Conservation (phyloP, 2,797 vertebrate species). For the Tenualosa ilisha region DNA sequence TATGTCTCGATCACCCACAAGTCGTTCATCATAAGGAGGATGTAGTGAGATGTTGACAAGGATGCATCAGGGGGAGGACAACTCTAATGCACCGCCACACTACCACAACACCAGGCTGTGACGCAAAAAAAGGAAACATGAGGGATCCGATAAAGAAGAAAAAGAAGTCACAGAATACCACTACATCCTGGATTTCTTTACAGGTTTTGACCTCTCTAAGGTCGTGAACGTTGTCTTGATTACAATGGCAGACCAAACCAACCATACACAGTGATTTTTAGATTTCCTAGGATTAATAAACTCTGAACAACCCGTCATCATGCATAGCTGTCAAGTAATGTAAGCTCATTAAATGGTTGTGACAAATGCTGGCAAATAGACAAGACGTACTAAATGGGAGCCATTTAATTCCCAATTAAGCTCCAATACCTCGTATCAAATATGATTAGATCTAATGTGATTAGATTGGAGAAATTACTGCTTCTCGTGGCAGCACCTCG, state of each 20-base stretch:
- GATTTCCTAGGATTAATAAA: not conserved
- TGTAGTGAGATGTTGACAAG: too few species aligned
- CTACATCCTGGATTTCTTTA: not conserved
- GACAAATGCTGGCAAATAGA: not conserved
- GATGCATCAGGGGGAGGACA: too few species aligned
- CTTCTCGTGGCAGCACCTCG: not conserved
- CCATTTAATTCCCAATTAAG: slow-evolving; percentile 10
- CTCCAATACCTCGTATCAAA: not conserved
- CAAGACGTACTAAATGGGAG: not conserved
- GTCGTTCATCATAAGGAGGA: too few species aligned
- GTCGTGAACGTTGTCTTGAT: not conserved
- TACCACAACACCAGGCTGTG: not conserved
- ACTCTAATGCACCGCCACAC: not conserved
- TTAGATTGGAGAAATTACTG: slow-evolving; percentile 14
- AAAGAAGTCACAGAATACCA: not conserved
- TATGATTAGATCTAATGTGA: slow-evolving; percentile 2
- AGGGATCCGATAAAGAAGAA: not conserved
- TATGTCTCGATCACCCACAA: too few species aligned
- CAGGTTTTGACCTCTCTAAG: not conserved
- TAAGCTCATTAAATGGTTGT: not conserved
- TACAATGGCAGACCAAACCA: not conserved
- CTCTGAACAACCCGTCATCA: not conserved
- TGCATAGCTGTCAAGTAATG: not conserved
- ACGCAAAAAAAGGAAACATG: not conserved
- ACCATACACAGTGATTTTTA: not conserved